Conservation (phyloP, 2,113 vertebrate genomes). For the Mormyrus iriodes region DNA sequence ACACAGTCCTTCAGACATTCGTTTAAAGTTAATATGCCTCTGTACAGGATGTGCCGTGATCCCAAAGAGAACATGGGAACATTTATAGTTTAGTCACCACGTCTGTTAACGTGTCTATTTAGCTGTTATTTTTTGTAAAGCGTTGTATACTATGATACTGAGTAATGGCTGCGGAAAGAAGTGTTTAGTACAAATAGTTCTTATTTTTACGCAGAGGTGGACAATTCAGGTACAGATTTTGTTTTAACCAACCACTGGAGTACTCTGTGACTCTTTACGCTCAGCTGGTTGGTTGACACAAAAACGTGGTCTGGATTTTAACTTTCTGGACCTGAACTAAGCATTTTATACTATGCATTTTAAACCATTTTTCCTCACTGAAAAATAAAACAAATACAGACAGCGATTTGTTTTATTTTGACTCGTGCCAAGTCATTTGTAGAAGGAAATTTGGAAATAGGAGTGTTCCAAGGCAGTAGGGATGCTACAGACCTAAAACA, state of each 20-base stretch:
- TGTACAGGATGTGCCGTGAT: not conserved
- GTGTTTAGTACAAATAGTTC: not conserved
- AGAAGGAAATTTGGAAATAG: not conserved
- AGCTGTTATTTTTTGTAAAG: not conserved
- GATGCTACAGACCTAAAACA: constrained; percentile 70
- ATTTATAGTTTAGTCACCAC: too few relatives aligned
- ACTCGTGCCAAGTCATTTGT: not conserved
- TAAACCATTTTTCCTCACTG: not conserved
- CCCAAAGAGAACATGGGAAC: not conserved
- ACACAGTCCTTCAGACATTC: not conserved
- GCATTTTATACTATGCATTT: not conserved
- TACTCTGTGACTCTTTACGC: not conserved
- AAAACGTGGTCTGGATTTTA: not conserved
- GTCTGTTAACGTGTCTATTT: too few relatives aligned
- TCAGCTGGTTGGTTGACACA: not conserved
- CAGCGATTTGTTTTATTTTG: not conserved
- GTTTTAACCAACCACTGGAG: not conserved
- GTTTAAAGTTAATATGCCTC: not conserved
- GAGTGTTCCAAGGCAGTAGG: not conserved
- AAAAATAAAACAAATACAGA: not conserved
- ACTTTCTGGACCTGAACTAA: not conserved
- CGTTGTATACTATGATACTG: not conserved
- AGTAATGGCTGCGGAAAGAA: too few relatives aligned
- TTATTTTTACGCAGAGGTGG: not conserved
- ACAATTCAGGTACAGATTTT: not conserved